Evolutionary conservation across 2,797 vertebrate species (phyloP).

Genomic region (Morelia viridis): DNA sequence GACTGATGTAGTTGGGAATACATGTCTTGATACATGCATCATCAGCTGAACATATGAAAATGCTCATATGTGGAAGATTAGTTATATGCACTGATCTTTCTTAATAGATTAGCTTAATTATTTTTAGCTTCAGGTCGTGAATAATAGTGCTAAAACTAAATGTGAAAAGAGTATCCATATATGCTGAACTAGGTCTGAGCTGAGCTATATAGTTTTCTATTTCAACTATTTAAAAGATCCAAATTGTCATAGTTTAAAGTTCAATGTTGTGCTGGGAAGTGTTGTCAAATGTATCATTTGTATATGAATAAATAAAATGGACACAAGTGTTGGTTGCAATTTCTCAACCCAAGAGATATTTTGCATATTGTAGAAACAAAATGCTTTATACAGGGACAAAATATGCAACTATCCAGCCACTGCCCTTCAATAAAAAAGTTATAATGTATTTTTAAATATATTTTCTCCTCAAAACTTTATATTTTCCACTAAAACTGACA

Average conservation of each 20-base stretch:
- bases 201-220: not conserved
- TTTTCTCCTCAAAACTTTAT: slow-evolving; percentile 57
- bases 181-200: not conserved
- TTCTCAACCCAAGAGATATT: not conserved
- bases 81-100: not conserved
- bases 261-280: not conserved
- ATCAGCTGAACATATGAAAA: not conserved
- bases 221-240: not conserved
- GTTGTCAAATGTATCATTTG: not conserved
- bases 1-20: not conserved
- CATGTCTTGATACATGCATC: not conserved
- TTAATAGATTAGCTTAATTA: not conserved
- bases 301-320: not conserved
- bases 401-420: not conserved
- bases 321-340: not conserved
- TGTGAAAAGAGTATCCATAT: not conserved
- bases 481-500: slow-evolving; percentile 69
- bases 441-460: slow-evolving; percentile 31
- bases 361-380: slow-evolving; percentile 19
- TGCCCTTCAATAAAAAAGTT: slow-evolving; percentile 14
- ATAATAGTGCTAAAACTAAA: not conserved
- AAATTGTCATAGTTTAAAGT: not conserved
- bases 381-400: not conserved
- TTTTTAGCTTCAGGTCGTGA: not conserved
- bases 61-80: not conserved